Evolutionary conservation across 2,113 vertebrate species (phyloP).

Genomic region (Neotragus pygmaeus): DNA sequence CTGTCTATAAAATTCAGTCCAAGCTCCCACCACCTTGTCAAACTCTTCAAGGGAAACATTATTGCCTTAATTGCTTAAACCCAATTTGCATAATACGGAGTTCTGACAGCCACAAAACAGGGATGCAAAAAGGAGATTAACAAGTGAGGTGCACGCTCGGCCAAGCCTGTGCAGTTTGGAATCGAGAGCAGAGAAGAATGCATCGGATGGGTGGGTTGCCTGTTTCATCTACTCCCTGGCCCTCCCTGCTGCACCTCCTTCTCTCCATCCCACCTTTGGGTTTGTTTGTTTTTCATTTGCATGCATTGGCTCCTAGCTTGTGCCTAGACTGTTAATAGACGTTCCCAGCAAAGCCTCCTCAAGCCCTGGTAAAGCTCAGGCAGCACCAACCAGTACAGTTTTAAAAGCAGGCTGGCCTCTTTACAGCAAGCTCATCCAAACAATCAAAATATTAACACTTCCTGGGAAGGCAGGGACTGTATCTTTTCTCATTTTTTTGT

Average conservation of each 20-base stretch:
- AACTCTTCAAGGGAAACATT: constrained; percentile 85
- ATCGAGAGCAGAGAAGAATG: constrained; percentile 70
- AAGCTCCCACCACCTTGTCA: constrained; percentile 83
- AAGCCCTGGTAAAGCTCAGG: constrained; percentile 2
- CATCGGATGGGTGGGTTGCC: constrained; percentile 53
- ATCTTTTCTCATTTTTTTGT: background rate
- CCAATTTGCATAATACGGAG: constrained; percentile 81
- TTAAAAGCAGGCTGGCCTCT: constrained; percentile 45
- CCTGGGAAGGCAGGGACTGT: background rate
- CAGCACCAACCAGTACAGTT: background rate
- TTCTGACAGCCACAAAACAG: constrained; percentile 82
- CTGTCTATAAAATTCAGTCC: constrained; percentile 76
- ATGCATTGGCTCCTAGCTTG: constrained; percentile 24
- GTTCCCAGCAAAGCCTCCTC: constrained; percentile 43
- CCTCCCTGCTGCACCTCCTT: constrained; percentile 32
- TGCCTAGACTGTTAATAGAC: constrained; percentile 68
- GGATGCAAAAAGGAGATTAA: constrained; percentile 85
- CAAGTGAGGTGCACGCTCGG: constrained; percentile 66
- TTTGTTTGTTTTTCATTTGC: constrained; percentile 66
- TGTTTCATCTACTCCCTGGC: constrained; percentile 50
- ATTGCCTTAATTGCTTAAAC: constrained; percentile 86
- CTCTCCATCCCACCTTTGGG: background rate
- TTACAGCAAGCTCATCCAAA: constrained; percentile 21
- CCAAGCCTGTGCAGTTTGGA: constrained; percentile 71
- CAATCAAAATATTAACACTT: constrained; percentile 9